Percentiles rank a stretch among this genome's conserved stretches.
Evolutionary conservation across 2,888 invertebrate genomes (phyloP).

Genomic region (Nowickia ferox): DNA sequence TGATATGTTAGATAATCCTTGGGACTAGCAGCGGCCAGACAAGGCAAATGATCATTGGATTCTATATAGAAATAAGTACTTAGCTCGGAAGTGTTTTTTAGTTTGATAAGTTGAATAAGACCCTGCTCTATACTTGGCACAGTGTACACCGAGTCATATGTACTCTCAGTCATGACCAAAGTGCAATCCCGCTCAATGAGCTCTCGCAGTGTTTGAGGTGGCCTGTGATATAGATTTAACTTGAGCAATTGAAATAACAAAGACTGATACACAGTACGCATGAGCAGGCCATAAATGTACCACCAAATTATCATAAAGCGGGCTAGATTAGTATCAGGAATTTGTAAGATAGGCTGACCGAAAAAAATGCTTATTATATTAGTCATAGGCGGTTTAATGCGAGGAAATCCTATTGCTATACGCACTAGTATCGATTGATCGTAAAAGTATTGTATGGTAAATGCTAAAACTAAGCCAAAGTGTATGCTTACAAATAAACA

Average conservation of each 20-base stretch:
- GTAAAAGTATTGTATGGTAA: constrained; percentile 34
- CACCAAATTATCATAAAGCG: constrained; percentile 71
- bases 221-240: constrained; percentile 70
- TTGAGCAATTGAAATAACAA: constrained; percentile 72
- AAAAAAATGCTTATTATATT: constrained; percentile 64
- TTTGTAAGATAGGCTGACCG: constrained; percentile 52
- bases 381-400: constrained; percentile 33
- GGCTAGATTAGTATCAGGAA: constrained; percentile 70
- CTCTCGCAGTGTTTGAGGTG: constrained; percentile 69
- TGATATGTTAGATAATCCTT: constrained; percentile 73
- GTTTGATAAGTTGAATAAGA: constrained; percentile 60
- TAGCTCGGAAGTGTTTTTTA: constrained; percentile 64
- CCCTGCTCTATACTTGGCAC: constrained; percentile 58
- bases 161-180: constrained; percentile 68
- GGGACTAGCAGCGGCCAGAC: constrained; percentile 61
- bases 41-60: constrained; percentile 5
- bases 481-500: constrained; percentile 69
- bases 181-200: constrained; percentile 64
- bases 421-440: constrained; percentile 44
- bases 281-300: constrained; percentile 71
- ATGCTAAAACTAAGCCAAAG: constrained; percentile 52
- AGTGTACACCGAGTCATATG: constrained; percentile 57
- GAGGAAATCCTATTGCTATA: constrained; percentile 64
- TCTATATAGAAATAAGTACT: constrained; percentile 61
- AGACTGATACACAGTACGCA: constrained; percentile 75